phyloP scores from a whole-genome alignment of 1,140 invertebrate genomes.

The Araneus ventricosus region DNA sequence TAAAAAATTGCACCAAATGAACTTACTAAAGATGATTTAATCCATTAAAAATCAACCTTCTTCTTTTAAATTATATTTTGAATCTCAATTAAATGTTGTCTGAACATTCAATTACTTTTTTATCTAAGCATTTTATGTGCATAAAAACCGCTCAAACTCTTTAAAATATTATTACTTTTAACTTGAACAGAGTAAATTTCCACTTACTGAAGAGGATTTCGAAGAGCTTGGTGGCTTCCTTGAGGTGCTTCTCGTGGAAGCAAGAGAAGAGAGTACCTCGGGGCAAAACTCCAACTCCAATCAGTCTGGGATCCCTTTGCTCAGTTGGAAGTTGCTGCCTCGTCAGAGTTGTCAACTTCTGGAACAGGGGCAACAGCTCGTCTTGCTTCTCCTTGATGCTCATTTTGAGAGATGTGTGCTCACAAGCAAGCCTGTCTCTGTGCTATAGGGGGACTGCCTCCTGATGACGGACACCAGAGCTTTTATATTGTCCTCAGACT shows the following conservation, averaged over 20 bases:
- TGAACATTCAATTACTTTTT: no score
- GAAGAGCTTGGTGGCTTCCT: constrained; percentile 72
- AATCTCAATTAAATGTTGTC: no score
- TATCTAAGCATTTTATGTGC: no score
- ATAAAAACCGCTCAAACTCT: no score
- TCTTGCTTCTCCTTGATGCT: constrained; percentile 68
- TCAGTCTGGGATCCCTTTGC: constrained; percentile 60
- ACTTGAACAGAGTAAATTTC: no score
- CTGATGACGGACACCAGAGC: not conserved
- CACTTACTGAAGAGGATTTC: constrained; percentile 54
- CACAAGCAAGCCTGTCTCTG: constrained; percentile 50
- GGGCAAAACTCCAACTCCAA: constrained; percentile 63
- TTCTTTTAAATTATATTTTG: no score
- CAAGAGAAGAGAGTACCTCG: constrained; percentile 77
- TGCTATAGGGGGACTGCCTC: constrained; percentile 21
- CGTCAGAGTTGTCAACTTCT: constrained; percentile 55
- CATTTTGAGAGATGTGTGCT: constrained; percentile 54
- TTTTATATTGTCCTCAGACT: not conserved
- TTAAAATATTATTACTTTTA: no score
- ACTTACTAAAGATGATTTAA: no score
- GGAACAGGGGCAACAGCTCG: constrained; percentile 59
- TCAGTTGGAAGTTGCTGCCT: constrained; percentile 58
- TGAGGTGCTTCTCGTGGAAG: constrained; percentile 79
- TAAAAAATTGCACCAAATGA: no score
- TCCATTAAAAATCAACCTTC: no score